phyloP scores from a whole-genome alignment of 2,888 invertebrate species.

The Cephalotes varians region DNA sequence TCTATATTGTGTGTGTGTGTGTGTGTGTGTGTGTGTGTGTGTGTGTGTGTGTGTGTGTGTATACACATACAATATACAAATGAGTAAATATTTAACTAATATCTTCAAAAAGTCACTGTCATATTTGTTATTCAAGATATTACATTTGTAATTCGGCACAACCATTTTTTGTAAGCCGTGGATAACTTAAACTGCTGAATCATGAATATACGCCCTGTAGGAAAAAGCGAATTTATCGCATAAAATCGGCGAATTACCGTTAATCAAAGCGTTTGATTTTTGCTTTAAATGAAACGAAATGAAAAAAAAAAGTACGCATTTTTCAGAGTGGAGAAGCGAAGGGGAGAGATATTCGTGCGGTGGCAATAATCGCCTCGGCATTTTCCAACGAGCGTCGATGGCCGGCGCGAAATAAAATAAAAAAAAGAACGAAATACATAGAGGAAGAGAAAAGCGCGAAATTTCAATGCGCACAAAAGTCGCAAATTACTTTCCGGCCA shows the following conservation, averaged over 20 bases:
- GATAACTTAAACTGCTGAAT: constrained; percentile 16
- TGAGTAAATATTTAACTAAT: not conserved
- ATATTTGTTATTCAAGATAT: constrained; percentile 16
- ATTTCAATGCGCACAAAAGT: constrained; percentile 57
- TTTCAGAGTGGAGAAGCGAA: constrained; percentile 37
- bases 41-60: not conserved
- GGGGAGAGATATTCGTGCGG: constrained; percentile 39
- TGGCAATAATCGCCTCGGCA: constrained; percentile 49
- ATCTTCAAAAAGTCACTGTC: not conserved
- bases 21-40: too few relatives aligned
- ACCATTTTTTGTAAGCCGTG: not conserved
- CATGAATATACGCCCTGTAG: constrained; percentile 4
- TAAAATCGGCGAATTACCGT: constrained; percentile 41
- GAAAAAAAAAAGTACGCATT: constrained; percentile 11
- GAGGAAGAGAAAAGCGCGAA: constrained; percentile 47
- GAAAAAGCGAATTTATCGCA: not conserved
- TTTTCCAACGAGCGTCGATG: constrained; percentile 47
- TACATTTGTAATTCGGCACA: constrained; percentile 18
- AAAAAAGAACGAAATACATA: not conserved
- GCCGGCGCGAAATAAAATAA: constrained; percentile 44
- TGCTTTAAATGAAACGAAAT: constrained; percentile 40
- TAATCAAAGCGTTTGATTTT: constrained; percentile 49
- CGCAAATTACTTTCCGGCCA: constrained; percentile 56
- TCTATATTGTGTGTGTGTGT: not conserved
- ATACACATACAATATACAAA: not conserved